Evolutionary conservation across 1,140 invertebrate species (phyloP).

Genomic region (Habropoda laboriosa): DNA sequence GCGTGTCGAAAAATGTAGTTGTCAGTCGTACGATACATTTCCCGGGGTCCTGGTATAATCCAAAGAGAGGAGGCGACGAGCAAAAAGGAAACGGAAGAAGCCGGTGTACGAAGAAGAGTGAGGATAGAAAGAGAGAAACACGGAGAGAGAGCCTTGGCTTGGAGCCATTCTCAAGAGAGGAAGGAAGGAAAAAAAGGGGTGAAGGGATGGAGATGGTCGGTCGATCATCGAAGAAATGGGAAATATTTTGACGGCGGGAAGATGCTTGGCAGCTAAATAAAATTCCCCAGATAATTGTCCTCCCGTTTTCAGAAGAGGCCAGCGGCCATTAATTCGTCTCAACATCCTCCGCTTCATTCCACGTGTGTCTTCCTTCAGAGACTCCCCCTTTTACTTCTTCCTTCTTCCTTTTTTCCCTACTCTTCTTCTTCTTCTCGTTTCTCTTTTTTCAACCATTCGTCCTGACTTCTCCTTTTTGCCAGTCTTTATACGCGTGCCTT

Average conservation of each 20-base stretch:
- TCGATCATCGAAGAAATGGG: conserved; percentile 63
- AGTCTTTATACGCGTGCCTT: conserved; percentile 57
- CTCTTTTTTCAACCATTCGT: not conserved
- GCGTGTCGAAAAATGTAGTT: conserved; percentile 59
- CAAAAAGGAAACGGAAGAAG: conserved; percentile 22
- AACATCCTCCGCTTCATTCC: conserved; percentile 18
- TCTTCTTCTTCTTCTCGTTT: no score
- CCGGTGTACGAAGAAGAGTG: not conserved
- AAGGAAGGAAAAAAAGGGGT: not conserved
- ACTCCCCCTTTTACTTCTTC: not conserved
- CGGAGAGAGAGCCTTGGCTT: conserved; percentile 44
- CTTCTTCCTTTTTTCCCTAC: not conserved
- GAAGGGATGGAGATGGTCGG: not conserved
- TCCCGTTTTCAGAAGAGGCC: conserved; percentile 29
- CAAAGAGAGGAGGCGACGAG: not conserved
- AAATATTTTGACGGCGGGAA: conserved; percentile 63
- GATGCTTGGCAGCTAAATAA: conserved; percentile 53
- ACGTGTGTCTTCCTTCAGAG: conserved; percentile 48
- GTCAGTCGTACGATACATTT: conserved; percentile 62
- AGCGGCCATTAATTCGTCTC: conserved; percentile 62
- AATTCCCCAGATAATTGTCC: conserved; percentile 65
- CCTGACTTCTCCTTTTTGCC: conserved; percentile 50
- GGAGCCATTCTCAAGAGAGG: conserved; percentile 38
- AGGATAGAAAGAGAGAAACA: conserved; percentile 19
- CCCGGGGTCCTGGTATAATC: conserved; percentile 33